Conservation (phyloP, 2,113 vertebrate genomes). For the Gallinago undulata region DNA sequence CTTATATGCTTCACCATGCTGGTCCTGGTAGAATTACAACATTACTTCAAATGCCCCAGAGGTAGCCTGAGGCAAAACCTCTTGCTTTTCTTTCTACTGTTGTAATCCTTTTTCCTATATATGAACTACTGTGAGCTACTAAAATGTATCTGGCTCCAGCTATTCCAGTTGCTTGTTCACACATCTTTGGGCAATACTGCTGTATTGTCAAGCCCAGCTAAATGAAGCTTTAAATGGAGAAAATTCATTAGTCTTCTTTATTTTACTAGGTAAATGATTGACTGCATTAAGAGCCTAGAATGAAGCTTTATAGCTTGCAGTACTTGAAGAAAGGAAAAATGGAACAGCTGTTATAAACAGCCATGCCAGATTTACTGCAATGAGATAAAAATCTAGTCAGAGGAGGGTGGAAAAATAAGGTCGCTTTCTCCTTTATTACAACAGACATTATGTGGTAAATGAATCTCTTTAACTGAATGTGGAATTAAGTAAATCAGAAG, state of each 20-base stretch:
- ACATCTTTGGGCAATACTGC: neutral
- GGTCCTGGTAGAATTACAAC: neutral
- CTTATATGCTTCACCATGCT: neutral
- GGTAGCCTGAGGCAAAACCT: slow-evolving; percentile 29
- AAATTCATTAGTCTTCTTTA: slow-evolving; percentile 37
- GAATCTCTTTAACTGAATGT: neutral
- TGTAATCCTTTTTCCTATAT: slow-evolving; percentile 32
- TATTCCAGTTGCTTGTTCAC: neutral
- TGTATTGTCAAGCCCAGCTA: neutral
- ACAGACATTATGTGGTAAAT: neutral
- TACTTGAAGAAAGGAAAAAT: slow-evolving; percentile 18
- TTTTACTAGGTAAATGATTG: slow-evolving; percentile 58
- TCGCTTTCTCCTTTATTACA: neutral
- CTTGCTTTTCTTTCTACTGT: neutral
- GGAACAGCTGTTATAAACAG: slow-evolving; percentile 54
- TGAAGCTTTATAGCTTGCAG: slow-evolving; percentile 44
- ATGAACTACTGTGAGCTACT: neutral
- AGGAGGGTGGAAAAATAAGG: neutral
- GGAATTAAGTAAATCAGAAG: neutral
- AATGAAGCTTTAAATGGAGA: neutral
- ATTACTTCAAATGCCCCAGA: neutral
- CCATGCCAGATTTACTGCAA: slow-evolving; percentile 31
- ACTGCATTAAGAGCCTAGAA: slow-evolving; percentile 6
- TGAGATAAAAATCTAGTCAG: slow-evolving; percentile 37
- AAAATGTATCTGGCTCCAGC: neutral